These are phyloP conservation scores for Eremophila alpestris DNA, from an alignment of 2,797 vertebrate genomes.

Conservation along the genomic window DNA sequence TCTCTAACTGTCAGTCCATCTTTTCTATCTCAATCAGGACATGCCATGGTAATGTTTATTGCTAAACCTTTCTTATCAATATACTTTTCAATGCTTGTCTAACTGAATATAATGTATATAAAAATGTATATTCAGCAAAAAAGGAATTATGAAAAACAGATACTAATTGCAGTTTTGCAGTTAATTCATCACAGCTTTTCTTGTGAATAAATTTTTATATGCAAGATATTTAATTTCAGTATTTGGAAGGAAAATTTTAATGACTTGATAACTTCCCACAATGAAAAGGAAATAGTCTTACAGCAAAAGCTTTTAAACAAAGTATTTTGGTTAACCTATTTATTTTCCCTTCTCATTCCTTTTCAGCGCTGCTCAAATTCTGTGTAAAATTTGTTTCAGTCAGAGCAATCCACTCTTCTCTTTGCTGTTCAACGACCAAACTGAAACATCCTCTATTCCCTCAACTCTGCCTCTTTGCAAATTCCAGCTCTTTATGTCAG, in stretches of 20 bases:
- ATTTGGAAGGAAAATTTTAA: background rate
- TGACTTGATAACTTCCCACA: background rate
- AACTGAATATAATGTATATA: background rate
- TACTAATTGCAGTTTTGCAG: background rate
- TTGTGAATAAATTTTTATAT: background rate
- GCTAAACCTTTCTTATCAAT: background rate
- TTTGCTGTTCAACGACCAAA: background rate
- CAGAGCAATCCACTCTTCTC: background rate
- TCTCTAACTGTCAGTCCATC: background rate
- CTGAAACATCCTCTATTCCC: background rate
- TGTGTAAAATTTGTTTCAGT: background rate
- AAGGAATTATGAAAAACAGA: background rate
- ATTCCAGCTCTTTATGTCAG: constrained; percentile 9
- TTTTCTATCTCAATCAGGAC: constrained; percentile 2
- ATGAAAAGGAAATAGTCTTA: background rate
- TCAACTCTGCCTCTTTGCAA: background rate
- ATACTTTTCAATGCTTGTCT: background rate
- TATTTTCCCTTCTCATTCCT: background rate
- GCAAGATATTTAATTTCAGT: background rate
- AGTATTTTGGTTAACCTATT: background rate
- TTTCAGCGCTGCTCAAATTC: background rate
- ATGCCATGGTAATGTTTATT: background rate
- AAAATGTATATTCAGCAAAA: background rate
- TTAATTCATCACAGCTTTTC: background rate
- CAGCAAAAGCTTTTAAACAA: background rate